Evolutionary conservation across 2,888 invertebrate species (phyloP).

Genomic region (Perizoma affinitatum): DNA sequence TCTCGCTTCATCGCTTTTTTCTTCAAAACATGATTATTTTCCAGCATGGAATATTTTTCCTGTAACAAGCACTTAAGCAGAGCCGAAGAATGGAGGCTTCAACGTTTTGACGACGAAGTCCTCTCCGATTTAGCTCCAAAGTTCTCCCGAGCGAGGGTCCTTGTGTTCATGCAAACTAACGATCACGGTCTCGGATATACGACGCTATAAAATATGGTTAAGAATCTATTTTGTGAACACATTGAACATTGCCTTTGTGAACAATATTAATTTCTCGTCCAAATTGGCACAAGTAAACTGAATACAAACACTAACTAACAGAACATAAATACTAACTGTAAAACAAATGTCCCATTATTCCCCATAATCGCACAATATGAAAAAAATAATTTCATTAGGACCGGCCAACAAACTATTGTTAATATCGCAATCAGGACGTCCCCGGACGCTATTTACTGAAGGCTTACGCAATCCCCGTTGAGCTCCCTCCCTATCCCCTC

Average conservation of each 20-base stretch:
- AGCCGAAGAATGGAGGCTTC: slow-evolving; percentile 16
- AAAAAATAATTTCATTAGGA: slow-evolving; percentile 39
- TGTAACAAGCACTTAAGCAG: no score
- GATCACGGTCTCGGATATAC: slow-evolving; percentile 22
- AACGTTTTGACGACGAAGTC: slow-evolving; percentile 23
- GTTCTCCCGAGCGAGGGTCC: slow-evolving; percentile 31
- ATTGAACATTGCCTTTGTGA: no score
- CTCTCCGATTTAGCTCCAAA: slow-evolving; percentile 36
- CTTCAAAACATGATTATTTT: slow-evolving; percentile 2
- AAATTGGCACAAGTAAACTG: neutral
- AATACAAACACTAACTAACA: neutral
- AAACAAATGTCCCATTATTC: slow-evolving; percentile 22
- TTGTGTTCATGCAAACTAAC: slow-evolving; percentile 41
- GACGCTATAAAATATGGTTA: no score
- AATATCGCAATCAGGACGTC: slow-evolving; percentile 59
- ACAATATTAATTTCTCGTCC: no score
- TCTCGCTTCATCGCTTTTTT: no score
- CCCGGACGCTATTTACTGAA: slow-evolving; percentile 62
- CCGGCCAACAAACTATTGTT: slow-evolving; percentile 49
- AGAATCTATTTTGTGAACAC: no score
- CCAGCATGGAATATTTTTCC: slow-evolving; percentile 1
- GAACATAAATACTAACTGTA: slow-evolving; percentile 7
- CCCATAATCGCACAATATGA: slow-evolving; percentile 28
- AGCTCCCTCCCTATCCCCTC: slow-evolving; percentile 39
- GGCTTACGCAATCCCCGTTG: slow-evolving; percentile 58